These are phyloP conservation scores for Sebastiscus tertius DNA, from an alignment of 2,797 vertebrate genomes.

Conservation along the genomic window DNA sequence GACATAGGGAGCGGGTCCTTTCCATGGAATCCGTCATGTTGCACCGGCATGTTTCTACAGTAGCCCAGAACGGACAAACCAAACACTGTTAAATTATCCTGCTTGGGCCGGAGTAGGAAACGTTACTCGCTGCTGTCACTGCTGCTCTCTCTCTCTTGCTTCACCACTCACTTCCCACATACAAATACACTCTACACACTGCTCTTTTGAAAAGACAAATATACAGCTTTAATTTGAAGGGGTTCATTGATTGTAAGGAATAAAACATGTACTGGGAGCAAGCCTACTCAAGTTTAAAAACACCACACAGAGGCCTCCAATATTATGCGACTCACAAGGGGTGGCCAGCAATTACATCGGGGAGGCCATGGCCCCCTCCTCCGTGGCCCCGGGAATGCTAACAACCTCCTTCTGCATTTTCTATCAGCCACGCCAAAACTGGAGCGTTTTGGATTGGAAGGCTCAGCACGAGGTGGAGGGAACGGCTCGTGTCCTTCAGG, in stretches of 20 bases:
- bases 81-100: too few relatives aligned
- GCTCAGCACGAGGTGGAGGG: not conserved
- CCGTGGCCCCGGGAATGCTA: not conserved
- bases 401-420: constrained; percentile 9
- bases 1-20: too few relatives aligned
- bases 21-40: too few relatives aligned
- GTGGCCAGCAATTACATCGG: not conserved
- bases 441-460: constrained; percentile 28
- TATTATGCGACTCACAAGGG: not conserved
- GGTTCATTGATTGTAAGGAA: not conserved
- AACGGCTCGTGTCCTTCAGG: constrained; percentile 54
- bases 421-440: not conserved
- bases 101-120: rapidly evolving
- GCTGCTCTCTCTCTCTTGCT: too few relatives aligned
- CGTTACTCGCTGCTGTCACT: too few relatives aligned
- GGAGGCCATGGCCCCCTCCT: not conserved
- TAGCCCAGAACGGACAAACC: too few relatives aligned
- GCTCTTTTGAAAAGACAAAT: too few relatives aligned
- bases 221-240: too few relatives aligned
- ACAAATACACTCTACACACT: too few relatives aligned
- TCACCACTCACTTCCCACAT: too few relatives aligned
- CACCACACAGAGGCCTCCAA: not conserved
- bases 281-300: not conserved
- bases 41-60: too few relatives aligned
- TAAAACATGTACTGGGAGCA: not conserved